phyloP scores from a whole-genome alignment of 2,888 invertebrate genomes.

The Drosophila dives region DNA sequence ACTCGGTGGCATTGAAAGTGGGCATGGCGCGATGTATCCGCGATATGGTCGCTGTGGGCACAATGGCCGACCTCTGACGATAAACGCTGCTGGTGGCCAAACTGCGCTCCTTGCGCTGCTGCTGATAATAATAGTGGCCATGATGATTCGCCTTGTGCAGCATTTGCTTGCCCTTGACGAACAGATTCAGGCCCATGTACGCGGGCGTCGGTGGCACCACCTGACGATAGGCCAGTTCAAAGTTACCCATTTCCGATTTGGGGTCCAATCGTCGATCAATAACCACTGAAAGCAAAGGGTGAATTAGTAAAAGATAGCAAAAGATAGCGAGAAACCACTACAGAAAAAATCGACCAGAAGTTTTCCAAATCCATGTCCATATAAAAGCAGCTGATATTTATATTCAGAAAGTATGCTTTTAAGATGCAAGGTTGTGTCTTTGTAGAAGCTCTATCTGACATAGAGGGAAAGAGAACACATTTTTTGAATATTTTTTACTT shows the following conservation, averaged over 20 bases:
- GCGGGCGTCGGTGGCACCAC: slow-evolving; percentile 91
- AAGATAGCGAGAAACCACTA: neutral
- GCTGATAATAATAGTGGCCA: slow-evolving; percentile 62
- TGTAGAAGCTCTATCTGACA: no score
- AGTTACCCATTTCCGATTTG: slow-evolving; percentile 92
- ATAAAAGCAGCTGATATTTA: neutral
- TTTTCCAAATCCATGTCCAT: neutral
- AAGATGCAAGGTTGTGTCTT: no score
- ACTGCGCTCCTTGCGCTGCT: slow-evolving; percentile 77
- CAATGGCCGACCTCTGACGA: slow-evolving; percentile 66
- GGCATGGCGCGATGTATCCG: slow-evolving; percentile 82
- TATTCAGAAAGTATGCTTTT: no score
- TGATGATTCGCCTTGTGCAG: slow-evolving; percentile 71
- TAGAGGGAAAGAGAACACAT: no score
- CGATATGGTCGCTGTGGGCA: slow-evolving; percentile 63
- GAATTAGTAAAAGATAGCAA: neutral
- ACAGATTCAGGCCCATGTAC: slow-evolving; percentile 88
- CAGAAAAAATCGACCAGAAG: neutral
- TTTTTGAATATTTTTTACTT: no score
- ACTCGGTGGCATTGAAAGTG: slow-evolving; percentile 83
- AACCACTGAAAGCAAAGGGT: slow-evolving; percentile 87
- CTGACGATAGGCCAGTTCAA: slow-evolving; percentile 92
- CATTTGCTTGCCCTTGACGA: slow-evolving; percentile 84
- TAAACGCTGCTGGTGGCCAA: slow-evolving; percentile 68
- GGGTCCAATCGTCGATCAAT: slow-evolving; percentile 90